Evolutionary conservation across 1,140 invertebrate genomes (phyloP).

Genomic region (Zaprionus inermis): DNA sequence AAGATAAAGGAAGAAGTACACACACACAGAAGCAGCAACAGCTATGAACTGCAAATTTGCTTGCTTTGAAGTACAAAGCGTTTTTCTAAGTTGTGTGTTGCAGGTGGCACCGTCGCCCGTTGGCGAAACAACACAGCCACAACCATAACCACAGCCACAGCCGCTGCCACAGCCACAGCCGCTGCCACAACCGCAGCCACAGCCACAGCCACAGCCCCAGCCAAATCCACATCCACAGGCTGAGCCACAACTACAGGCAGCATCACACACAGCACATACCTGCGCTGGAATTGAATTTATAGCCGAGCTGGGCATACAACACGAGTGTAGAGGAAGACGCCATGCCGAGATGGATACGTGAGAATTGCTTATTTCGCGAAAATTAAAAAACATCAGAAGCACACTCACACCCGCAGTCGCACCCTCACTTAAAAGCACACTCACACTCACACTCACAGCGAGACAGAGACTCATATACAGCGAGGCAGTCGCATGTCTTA

Average conservation of each 20-base stretch:
- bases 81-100: conserved; percentile 44
- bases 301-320: conserved; percentile 32
- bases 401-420: conserved; percentile 23
- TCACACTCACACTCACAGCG: neutral
- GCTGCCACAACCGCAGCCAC: neutral
- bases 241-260: neutral
- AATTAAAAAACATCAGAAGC: conserved; percentile 77
- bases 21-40: conserved; percentile 30
- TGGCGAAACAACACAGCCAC: conserved; percentile 64
- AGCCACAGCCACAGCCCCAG: neutral
- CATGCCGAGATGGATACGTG: conserved; percentile 65
- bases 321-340: conserved; percentile 37
- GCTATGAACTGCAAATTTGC: conserved; percentile 61
- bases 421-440: conserved; percentile 11
- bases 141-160: neutral
- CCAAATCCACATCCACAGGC: neutral
- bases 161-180: neutral
- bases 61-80: conserved; percentile 79
- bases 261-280: neutral
- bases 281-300: conserved; percentile 64
- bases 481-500: conserved; percentile 17
- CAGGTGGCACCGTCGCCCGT: conserved; percentile 61
- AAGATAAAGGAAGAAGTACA: conserved; percentile 12
- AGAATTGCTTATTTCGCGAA: conserved; percentile 81
- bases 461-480: neutral